Conservation (phyloP, 2,888 invertebrate genomes). For the Andrena haemorrhoa region DNA sequence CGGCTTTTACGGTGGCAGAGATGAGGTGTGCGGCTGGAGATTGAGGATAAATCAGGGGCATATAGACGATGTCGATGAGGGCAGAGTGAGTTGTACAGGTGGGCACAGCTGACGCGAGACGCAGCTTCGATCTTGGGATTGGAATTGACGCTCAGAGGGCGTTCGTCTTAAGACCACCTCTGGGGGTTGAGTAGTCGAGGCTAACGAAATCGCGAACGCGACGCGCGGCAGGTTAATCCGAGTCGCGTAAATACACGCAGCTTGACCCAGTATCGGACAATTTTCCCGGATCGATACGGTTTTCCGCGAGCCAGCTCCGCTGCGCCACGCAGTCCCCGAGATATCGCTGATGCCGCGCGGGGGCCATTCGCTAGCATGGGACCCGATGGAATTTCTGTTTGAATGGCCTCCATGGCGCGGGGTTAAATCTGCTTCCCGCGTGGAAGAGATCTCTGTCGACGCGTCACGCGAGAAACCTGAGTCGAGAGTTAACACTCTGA, state of each 20-base stretch:
- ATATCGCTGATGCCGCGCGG: constrained; percentile 44
- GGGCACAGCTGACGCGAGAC: no score
- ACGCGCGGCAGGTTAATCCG: constrained; percentile 35
- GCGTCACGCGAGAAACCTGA: neutral
- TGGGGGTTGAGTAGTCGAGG: neutral
- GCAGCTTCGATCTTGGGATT: no score
- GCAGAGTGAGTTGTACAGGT: no score
- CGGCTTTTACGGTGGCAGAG: neutral
- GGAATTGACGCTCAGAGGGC: neutral
- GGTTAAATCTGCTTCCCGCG: neutral
- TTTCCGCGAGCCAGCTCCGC: constrained; percentile 57
- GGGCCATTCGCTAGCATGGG: constrained; percentile 22
- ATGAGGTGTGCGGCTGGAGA: neutral
- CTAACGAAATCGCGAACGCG: constrained; percentile 43
- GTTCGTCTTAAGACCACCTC: neutral
- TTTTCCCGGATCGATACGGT: constrained; percentile 73
- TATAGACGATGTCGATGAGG: no score
- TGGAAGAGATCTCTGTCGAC: neutral
- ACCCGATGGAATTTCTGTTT: constrained; percentile 15
- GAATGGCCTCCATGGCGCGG: neutral
- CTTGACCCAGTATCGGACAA: constrained; percentile 73
- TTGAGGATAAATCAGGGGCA: neutral
- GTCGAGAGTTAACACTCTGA: no score
- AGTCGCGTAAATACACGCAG: constrained; percentile 67
- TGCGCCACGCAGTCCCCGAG: constrained; percentile 52